Base-by-base conservation (phyloP, 2,113 vertebrate genomes). In the Malurus elegans region DNA sequence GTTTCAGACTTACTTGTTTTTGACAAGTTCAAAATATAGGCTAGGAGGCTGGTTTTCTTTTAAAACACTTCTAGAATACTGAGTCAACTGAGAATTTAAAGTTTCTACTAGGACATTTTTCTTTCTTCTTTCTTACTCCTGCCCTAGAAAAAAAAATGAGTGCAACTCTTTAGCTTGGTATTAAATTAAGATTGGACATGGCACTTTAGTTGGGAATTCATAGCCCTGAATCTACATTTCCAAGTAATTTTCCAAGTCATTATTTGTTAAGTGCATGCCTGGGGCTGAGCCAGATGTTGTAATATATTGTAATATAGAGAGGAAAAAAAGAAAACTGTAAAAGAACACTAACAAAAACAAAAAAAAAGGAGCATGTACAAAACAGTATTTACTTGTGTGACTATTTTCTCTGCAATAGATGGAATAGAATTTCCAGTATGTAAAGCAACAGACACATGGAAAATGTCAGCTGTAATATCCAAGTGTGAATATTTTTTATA, bases 221-320 rank as follows among this genome's bases (percentile, higher is more conserved):
- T 51, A 76, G 32, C 56, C 76, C 60, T 93, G 61, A 51, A 75
- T 60, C 75, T 66, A 42, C 28, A 81, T 80, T 95, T 92, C 50
- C 61, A 88, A 80, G 51, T 76, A 56, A 88, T 90, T 87, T 95
- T 94, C 80, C 69, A 86, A 78, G 42, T 88, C 88, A 83, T 90
- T 94, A 61, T 88, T 84, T 90, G 38, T 70, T 70, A 67, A 93
- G 44, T 80, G 29, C 2, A 1, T 90, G 84, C 47, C 65, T 84
- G 44, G 13, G 44, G 32, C 78, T 53, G 38, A 76, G 65, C 34
- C 79, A 94, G 57, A 90, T 88, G 45, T 75, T 91, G 21, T 54
- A n/a, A n/a, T n/a, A n/a, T n/a, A 47, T 44, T 18, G 14, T 79
- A 50, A 61, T 25, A 53, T 13, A 20, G 18, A 84, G 18, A 69